Evolutionary conservation across 2,888 invertebrate genomes (phyloP), one percentile per base, ranked within the genome.

Genomic region (Nymphalis polychloros): DNA sequence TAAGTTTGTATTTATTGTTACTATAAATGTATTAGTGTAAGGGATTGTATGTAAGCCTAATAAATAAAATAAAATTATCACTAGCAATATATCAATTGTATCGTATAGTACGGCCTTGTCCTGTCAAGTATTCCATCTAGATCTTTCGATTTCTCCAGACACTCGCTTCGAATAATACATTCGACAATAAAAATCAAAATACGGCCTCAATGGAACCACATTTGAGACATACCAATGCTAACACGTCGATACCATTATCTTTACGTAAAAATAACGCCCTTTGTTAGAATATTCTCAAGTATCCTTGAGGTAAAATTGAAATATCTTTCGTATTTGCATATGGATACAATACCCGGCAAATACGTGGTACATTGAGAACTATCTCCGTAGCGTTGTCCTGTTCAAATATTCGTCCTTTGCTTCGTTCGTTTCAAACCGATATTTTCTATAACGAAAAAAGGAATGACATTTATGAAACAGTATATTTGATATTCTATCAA

Each of bases 301-400:
- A 61, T 65, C 64, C 73, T 72, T 67, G 64, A 69, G 69, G 70
- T 70, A 69, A 73, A 75, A 75, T 75, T 75, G 75, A 78, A 77
- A 75, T 74, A 74, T 76, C 64, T 59, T 57, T 64, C 59, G 60
- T 76, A 75, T 78, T 77, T 76, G 73, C 74, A 75, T 76, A 68
- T 67, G 70, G 72, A 77, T 74, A 75, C 75, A 73, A 76, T 75
- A 68, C 73, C 65, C 50, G 57, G 73, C 72, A 76, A 74, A 75
- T 75, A 75, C 73, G 70, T 59, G 59, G 59, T 63, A 64, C 69
- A 63, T 68, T 68, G 59, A 68, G 62, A 74, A 72, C 73, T 74
- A 76, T 77, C 73, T 72, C 63, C 66, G 62, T 63, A 71, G 72
- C 67, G 69, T 67, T 68, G 74, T 75, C 74, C 75, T 77, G 68